Evolutionary conservation across 2,113 vertebrate genomes (phyloP), one percentile per base, ranked within the genome.

Genomic region (Sceloporus tristichus): DNA sequence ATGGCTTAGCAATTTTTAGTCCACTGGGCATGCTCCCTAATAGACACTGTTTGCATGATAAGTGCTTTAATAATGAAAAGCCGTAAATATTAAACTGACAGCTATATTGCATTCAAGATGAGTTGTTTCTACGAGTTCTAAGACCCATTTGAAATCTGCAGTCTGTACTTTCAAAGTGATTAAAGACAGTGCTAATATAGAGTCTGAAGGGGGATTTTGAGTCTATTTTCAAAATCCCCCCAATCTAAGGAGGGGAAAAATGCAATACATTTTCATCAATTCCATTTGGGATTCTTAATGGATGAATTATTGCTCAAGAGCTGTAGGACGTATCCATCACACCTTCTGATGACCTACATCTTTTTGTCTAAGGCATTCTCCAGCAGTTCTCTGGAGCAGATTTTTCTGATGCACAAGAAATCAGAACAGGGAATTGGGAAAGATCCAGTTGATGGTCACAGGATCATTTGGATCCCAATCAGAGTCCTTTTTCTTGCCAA

Each of bases 401-500:
- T 23, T 73, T 2, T 54, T 4, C 34, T 73, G 16, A 19, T 53
- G 70, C 16, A 59, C 53, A 34, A 59, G 11, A 79, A 56, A 11
- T 25, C 29, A 3, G 23, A 27, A 18, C 27, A 40, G 25, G 79
- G 82, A 76, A 23, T n/a, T 66, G 71, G 9, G 78, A 25, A 73
- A 21, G 66, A 40, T 71, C 34, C 16, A 74, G 14, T 16, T 9
- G 6, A 34, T 5, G 19, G n/a, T 38, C n/a, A 54, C 23, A 42
- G 27, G 10, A 40, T 66, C 27, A 54, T 82, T n/a, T 75, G 34
- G 14, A 42, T 76, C 21, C 42, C 38, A 56, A 38, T 48, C 9
- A 34, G 10, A 54, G 2, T 48, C 9, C 40, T 88, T 85, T n/a
- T 90, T 84, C 62, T 75, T n/a, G 79, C 86, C 18, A 18, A 9